phyloP scores from a whole-genome alignment of 2,113 vertebrate genomes.

The Nestor notabilis region DNA sequence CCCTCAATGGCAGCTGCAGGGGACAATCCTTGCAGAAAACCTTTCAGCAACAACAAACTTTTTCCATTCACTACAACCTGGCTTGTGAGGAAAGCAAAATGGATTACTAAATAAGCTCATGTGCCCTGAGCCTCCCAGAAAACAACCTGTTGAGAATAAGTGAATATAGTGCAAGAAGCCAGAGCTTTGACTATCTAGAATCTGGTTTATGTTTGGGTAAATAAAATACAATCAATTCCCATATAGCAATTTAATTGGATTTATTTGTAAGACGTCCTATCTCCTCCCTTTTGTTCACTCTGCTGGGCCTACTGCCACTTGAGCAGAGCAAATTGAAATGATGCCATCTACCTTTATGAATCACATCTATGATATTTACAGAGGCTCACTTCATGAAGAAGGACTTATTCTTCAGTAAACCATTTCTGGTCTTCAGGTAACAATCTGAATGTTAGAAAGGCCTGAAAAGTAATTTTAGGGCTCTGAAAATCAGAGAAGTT shows the following conservation, averaged over 20 bases:
- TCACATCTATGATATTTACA: constrained; percentile 63
- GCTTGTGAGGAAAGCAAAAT: constrained; percentile 1
- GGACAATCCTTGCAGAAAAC: neutral
- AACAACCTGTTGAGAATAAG: neutral
- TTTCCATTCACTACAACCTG: neutral
- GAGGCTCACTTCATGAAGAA: constrained; percentile 16
- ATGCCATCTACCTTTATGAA: constrained; percentile 66
- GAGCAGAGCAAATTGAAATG: constrained; percentile 63
- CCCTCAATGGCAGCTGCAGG: neutral
- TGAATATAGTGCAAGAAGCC: neutral
- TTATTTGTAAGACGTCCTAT: constrained; percentile 48
- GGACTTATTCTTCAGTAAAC: constrained; percentile 54
- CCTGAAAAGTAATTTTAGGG: constrained; percentile 41
- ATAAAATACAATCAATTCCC: constrained; percentile 67
- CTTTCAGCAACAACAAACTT: neutral
- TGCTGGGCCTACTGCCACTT: constrained; percentile 51
- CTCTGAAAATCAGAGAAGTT: constrained; percentile 19
- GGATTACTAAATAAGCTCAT: neutral
- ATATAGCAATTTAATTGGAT: constrained; percentile 62
- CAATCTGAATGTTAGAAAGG: constrained; percentile 54
- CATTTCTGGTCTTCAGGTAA: constrained; percentile 62
- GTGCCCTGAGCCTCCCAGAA: neutral
- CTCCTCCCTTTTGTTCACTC: constrained; percentile 50
- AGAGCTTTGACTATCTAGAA: constrained; percentile 49
- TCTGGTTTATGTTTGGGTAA: constrained; percentile 55